Evolutionary conservation across 1,140 invertebrate genomes (phyloP).

Genomic region (Nebria ingens): DNA sequence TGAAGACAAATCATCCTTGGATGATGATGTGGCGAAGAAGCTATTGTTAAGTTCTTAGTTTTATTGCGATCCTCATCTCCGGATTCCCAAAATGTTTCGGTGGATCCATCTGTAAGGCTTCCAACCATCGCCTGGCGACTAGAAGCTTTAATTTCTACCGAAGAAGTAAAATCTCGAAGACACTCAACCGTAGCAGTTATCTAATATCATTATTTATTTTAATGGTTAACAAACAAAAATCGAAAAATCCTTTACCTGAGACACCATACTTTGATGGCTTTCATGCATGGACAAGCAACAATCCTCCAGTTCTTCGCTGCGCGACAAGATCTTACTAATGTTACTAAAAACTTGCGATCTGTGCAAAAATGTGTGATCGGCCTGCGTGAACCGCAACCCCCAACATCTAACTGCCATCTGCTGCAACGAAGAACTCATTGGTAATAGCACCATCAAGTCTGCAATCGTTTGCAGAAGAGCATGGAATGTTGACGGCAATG

Average conservation of each 20-base stretch:
- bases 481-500: slow-evolving; percentile 76
- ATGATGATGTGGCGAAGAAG: slow-evolving; percentile 43
- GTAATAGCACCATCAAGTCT: slow-evolving; percentile 83
- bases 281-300: slow-evolving; percentile 48
- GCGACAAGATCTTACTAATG: slow-evolving; percentile 90
- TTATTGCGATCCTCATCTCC: slow-evolving; percentile 93
- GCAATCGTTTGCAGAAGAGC: slow-evolving; percentile 82
- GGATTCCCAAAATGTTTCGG: slow-evolving; percentile 99
- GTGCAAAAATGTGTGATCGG: slow-evolving; percentile 90
- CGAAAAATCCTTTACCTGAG: neutral
- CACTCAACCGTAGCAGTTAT: slow-evolving; percentile 48
- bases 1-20: slow-evolving; percentile 72
- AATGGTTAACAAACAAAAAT: slow-evolving; percentile 19
- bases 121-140: slow-evolving; percentile 88
- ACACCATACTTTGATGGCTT: slow-evolving; percentile 36
- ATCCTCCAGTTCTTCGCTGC: slow-evolving; percentile 69
- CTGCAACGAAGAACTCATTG: slow-evolving; percentile 75
- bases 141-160: slow-evolving; percentile 76
- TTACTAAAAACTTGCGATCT: slow-evolving; percentile 81
- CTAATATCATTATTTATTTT: too few relatives aligned
- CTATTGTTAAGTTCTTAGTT: slow-evolving; percentile 56
- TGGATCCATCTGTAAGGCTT: slow-evolving; percentile 86
- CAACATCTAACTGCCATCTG: slow-evolving; percentile 91
- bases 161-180: slow-evolving; percentile 61
- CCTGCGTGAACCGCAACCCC: slow-evolving; percentile 76